phyloP scores from a whole-genome alignment of 35 echinoderm and acorn worm genomes.

The Diadema setosum region DNA sequence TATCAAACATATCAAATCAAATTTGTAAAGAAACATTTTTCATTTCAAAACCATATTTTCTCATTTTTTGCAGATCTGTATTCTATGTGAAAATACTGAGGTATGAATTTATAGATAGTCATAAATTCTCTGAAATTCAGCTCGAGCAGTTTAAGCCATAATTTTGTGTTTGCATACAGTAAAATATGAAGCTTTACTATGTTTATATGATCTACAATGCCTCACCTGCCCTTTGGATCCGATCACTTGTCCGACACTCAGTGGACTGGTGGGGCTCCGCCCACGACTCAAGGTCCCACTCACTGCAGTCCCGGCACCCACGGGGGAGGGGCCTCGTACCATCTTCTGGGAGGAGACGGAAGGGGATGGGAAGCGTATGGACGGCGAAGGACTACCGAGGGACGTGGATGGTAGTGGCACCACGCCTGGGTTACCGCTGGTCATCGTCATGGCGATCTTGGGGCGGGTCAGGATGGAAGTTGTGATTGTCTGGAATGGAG shows the following conservation, averaged over 20 bases:
- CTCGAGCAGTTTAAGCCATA: too few species aligned
- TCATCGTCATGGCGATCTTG: conserved; percentile 69
- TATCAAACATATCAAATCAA: too few species aligned
- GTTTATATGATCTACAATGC: too few species aligned
- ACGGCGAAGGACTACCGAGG: background rate
- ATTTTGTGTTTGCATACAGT: too few species aligned
- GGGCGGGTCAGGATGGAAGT: conserved; percentile 44
- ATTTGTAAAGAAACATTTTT: too few species aligned
- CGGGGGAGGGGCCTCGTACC: background rate
- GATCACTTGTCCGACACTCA: background rate
- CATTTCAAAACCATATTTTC: too few species aligned
- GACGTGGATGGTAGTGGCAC: background rate
- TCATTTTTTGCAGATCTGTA: too few species aligned
- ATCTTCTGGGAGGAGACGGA: background rate
- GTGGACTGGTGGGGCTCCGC: background rate
- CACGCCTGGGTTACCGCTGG: background rate
- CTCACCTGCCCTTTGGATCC: background rate
- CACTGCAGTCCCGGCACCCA: background rate
- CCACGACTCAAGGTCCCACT: background rate
- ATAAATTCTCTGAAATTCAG: too few species aligned
- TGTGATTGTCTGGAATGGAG: background rate
- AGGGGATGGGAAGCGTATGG: conserved; percentile 28
- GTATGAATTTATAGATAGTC: too few species aligned
- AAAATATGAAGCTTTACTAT: too few species aligned
- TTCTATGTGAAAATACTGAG: too few species aligned